Evolutionary conservation across 2,888 invertebrate species (phyloP), one percentile per base, ranked within the genome.

Genomic region (Criorhina ranunculi): DNA sequence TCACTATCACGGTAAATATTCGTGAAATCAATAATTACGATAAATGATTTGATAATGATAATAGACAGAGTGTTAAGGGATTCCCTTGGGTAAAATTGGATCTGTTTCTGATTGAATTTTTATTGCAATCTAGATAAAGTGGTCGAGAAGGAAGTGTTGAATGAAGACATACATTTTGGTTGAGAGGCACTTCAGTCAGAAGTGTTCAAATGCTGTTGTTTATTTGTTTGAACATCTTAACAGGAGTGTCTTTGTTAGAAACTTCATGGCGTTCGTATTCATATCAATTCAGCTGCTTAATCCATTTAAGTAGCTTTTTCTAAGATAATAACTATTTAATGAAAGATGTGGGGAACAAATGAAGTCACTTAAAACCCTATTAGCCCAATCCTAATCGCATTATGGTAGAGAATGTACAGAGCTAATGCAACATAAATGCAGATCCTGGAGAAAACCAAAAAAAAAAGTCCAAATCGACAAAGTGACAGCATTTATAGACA

Each of bases 1-100:
- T 42, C 40, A 40, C 42, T 66, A 66, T 55, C 67, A 55, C 55
- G 44, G 67, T 55, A 53, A 69, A 31, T 35, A 69, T 42, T 55
- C 67, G 67, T 55, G 55, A 69, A 55, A 55, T 42, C 53, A 37
- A 40, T 17, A 42, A 42, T 17, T 31, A 2, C 29, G 35, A 55
- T 17, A 55, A 55, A 55, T 31, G 17, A 35, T 55, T 55, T 55
- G 33, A 11, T 35, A 33, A 55, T 55, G 8, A 35, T 17, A 24
- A 24, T 33, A 7, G 12, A 31, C 6, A 7, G 12, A 5, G 49
- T n/a, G 11, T n/a, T n/a, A 29, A 12, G 12, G 11, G 12, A 53
- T 5, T 53, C 12, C 12, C 8, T n/a, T 15, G 53, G 31, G 15
- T 29, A 31, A n/a, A 53, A 31, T 29, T 31, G 53, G 51, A n/a